Evolutionary conservation across 64 coral and sea anemone species (phyloP).

Genomic region (Montipora sp.): DNA sequence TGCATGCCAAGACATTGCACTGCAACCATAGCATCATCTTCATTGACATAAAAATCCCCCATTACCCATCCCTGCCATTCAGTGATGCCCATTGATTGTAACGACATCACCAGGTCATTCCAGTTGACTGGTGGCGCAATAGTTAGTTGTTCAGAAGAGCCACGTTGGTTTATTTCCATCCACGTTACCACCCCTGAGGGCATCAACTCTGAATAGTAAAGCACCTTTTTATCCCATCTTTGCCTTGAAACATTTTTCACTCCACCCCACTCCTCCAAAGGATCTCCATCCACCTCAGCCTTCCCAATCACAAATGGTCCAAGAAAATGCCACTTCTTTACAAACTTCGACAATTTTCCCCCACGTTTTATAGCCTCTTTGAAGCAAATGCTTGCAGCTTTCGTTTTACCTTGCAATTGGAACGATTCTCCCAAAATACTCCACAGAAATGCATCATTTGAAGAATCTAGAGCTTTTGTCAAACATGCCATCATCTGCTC

Average conservation of each 20-base stretch:
- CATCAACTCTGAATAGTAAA: slow-evolving; percentile 77
- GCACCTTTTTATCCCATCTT: slow-evolving; percentile 77
- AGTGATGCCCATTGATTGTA: slow-evolving; percentile 87
- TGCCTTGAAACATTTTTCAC: slow-evolving; percentile 77
- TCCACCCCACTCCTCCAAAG: slow-evolving; percentile 93
- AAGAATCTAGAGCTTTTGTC: slow-evolving; percentile 55
- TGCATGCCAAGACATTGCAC: slow-evolving; percentile 77
- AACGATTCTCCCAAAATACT: slow-evolving; percentile 81
- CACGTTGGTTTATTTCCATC: slow-evolving; percentile 49
- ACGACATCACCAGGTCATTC: slow-evolving; percentile 87
- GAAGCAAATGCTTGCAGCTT: slow-evolving; percentile 80
- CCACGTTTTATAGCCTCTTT: slow-evolving; percentile 80
- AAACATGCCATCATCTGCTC: slow-evolving; percentile 71
- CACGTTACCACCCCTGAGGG: slow-evolving; percentile 77
- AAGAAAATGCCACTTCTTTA: slow-evolving; percentile 89
- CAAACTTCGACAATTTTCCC: slow-evolving; percentile 75
- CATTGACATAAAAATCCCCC: slow-evolving; percentile 89
- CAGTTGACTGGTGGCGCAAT: slow-evolving; percentile 72
- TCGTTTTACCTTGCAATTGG: slow-evolving; percentile 59
- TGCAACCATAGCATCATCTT: slow-evolving; percentile 66
- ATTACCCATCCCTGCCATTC: slow-evolving; percentile 97
- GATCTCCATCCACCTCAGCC: slow-evolving; percentile 94
- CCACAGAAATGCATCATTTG: slow-evolving; percentile 72
- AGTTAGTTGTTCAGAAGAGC: slow-evolving; percentile 32
- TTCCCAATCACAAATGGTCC: slow-evolving; percentile 95